Conservation (phyloP, 1,140 invertebrate species). For the Wiebesia pumilae region DNA sequence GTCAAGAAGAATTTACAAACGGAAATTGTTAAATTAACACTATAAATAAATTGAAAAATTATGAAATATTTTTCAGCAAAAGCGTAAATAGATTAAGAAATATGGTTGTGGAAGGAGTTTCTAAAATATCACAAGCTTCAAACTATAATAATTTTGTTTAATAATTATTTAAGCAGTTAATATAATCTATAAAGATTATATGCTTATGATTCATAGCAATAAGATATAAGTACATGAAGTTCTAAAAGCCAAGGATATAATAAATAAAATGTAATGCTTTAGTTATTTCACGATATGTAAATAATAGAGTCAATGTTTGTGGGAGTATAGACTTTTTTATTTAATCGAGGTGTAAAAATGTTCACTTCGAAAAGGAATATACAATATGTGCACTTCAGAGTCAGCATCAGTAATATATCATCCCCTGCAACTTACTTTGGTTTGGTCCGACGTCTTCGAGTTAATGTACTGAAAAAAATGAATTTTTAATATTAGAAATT, state of each 20-base stretch:
- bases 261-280: background rate
- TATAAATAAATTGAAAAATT: too few relatives aligned
- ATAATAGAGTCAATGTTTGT: constrained; percentile 39
- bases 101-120: too few relatives aligned
- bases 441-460: constrained; percentile 68
- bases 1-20: too few relatives aligned
- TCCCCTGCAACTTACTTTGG: constrained; percentile 67
- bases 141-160: too few relatives aligned
- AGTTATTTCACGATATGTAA: constrained; percentile 20
- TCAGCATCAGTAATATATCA: constrained; percentile 54
- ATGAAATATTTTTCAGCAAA: too few relatives aligned
- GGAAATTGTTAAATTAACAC: too few relatives aligned
- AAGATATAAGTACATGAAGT: background rate
- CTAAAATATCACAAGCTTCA: too few relatives aligned
- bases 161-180: too few relatives aligned
- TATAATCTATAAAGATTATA: background rate
- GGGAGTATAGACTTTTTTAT: constrained; percentile 68
- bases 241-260: background rate
- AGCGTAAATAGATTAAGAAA: too few relatives aligned
- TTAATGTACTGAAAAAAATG: constrained; percentile 70
- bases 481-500: background rate
- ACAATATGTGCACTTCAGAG: constrained; percentile 70
- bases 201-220: too few relatives aligned
- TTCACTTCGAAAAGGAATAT: constrained; percentile 65
- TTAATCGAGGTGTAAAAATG: constrained; percentile 70